A percentile compares a stretch with the other conserved stretches of the same genome.
Evolutionary conservation across 2,888 invertebrate species (phyloP).

Genomic region (Xestia rhomboidea): DNA sequence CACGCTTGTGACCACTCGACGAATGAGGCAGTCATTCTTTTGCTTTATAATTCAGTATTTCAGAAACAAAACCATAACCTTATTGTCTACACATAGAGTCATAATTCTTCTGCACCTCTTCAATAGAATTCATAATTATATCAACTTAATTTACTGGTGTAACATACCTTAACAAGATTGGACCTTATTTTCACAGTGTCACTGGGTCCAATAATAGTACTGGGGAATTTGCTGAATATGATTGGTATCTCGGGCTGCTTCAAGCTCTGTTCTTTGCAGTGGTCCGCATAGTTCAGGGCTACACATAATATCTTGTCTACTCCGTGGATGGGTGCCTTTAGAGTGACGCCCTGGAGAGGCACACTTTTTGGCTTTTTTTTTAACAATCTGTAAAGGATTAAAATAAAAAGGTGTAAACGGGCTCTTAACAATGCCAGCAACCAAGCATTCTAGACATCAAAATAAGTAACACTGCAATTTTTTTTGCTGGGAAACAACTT

Average conservation of each 20-base stretch:
- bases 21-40: background rate
- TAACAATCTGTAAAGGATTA: slow-evolving; percentile 67
- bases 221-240: slow-evolving; percentile 96
- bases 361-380: slow-evolving; percentile 65
- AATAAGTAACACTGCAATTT: background rate
- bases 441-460: background rate
- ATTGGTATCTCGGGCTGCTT: slow-evolving; percentile 94
- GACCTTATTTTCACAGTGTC: slow-evolving; percentile 91
- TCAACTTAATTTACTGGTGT: slow-evolving; percentile 2
- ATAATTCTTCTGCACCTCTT: background rate
- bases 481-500: no score
- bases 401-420: background rate
- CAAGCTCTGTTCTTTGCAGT: slow-evolving; percentile 95
- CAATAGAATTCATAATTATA: background rate
- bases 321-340: slow-evolving; percentile 94
- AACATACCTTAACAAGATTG: slow-evolving; percentile 58
- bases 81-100: background rate
- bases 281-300: slow-evolving; percentile 96
- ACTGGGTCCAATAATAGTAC: slow-evolving; percentile 93
- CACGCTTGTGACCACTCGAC: no score
- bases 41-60: background rate
- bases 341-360: slow-evolving; percentile 84
- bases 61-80: background rate
- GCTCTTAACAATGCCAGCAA: background rate
- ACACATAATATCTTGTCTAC: slow-evolving; percentile 96